These are phyloP conservation scores for Azorinus chamasolen DNA, from an alignment of 2,888 invertebrate genomes.

Conservation along the genomic window DNA sequence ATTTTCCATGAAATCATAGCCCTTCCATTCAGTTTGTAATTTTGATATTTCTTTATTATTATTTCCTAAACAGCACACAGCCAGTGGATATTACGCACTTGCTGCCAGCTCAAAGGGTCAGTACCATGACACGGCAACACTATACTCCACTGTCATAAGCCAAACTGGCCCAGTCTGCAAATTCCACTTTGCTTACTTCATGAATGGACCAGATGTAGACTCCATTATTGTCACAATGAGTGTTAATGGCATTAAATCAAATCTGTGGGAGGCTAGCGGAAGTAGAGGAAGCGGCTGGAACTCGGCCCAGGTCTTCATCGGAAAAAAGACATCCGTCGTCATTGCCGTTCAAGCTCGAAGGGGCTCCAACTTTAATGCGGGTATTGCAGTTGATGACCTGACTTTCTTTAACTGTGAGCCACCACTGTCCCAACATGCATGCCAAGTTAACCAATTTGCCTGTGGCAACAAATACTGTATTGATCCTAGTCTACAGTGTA, in stretches of 20 bases:
- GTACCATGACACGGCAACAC: slow-evolving; percentile 66
- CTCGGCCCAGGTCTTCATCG: slow-evolving; percentile 70
- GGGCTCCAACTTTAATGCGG: slow-evolving; percentile 69
- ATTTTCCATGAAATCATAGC: no score
- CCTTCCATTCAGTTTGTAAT: no score
- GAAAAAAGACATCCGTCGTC: slow-evolving; percentile 62
- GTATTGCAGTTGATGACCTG: slow-evolving; percentile 77
- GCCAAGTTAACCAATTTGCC: slow-evolving; percentile 59
- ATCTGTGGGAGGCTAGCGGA: slow-evolving; percentile 66
- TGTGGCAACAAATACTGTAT: slow-evolving; percentile 78
- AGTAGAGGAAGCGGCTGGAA: slow-evolving; percentile 69
- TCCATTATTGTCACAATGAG: slow-evolving; percentile 65
- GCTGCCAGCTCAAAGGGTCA: slow-evolving; percentile 75
- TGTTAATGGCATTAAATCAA: slow-evolving; percentile 39
- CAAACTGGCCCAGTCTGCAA: slow-evolving; percentile 78
- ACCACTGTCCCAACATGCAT: slow-evolving; percentile 43
- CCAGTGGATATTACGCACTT: slow-evolving; percentile 72
- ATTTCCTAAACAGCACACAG: no score
- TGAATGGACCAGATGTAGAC: slow-evolving; percentile 72
- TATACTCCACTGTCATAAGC: slow-evolving; percentile 67
- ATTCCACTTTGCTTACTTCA: slow-evolving; percentile 74
- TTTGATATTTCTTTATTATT: no score
- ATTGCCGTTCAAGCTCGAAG: slow-evolving; percentile 72
- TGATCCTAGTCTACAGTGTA: slow-evolving; percentile 70
- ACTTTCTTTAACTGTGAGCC: slow-evolving; percentile 77